Conservation (phyloP, 1,140 invertebrate species). For the Drosophila kohkoa region DNA sequence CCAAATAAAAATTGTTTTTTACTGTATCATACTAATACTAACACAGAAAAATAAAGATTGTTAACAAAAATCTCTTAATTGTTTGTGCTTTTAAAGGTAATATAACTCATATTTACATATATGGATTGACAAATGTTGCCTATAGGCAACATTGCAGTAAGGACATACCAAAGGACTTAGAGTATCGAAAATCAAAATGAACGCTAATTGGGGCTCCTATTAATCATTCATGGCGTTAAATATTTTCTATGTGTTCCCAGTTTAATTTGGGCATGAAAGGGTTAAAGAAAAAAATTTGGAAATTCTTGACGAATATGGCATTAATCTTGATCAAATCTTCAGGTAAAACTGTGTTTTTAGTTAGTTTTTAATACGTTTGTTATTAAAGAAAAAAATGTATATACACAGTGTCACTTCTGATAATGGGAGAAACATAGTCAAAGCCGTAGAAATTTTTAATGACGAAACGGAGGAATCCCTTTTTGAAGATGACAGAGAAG, state of each 20-base stretch:
- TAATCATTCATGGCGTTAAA: no score
- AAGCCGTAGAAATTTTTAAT: slow-evolving; percentile 29
- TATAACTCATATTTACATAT: background rate
- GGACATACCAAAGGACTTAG: no score
- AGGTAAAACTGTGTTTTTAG: slow-evolving; percentile 34
- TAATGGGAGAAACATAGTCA: slow-evolving; percentile 36
- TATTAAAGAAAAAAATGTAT: slow-evolving; percentile 10
- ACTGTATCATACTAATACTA: no score
- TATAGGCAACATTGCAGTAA: no score
- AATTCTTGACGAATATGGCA: slow-evolving; percentile 20
- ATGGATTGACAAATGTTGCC: no score
- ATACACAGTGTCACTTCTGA: slow-evolving; percentile 26
- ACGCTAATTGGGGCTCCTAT: no score
- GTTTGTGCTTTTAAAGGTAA: no score
- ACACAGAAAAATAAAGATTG: no score
- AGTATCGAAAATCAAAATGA: no score
- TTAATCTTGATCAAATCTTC: slow-evolving; percentile 33
- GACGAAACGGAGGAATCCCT: slow-evolving; percentile 20
- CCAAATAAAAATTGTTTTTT: slow-evolving; percentile 15
- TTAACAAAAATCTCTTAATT: no score
- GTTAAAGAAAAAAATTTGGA: slow-evolving; percentile 1
- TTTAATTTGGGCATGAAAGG: no score
- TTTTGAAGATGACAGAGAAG: slow-evolving; percentile 24
- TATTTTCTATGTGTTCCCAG: no score
- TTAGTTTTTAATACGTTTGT: slow-evolving; percentile 8